Evolutionary conservation across 1,140 invertebrate genomes (phyloP).

Genomic region (Phortica variegata): DNA sequence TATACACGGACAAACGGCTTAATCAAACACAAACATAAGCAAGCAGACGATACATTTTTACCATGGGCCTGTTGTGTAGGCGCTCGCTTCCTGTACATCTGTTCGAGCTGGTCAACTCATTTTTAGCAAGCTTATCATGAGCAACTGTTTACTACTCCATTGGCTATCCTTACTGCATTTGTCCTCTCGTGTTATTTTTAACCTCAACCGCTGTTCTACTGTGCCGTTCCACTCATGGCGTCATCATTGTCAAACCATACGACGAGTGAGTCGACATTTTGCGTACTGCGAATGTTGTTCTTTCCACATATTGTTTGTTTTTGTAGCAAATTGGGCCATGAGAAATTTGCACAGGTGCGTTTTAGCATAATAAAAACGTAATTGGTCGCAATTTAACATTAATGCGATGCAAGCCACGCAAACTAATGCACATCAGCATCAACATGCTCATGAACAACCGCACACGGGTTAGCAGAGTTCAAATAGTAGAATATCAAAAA

Average conservation of each 20-base stretch:
- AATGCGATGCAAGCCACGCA: not conserved
- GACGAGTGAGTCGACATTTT: not conserved
- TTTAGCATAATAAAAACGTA: slow-evolving; percentile 55
- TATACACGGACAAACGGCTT: not conserved
- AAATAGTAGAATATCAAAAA: too few species aligned
- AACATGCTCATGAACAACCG: not conserved
- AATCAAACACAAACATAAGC: too few species aligned
- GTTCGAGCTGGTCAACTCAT: too few species aligned
- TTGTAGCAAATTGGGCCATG: slow-evolving; percentile 54
- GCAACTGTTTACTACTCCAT: too few species aligned
- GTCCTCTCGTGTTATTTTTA: too few species aligned
- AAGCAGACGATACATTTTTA: too few species aligned
- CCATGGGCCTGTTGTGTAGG: too few species aligned
- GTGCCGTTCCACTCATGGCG: not conserved
- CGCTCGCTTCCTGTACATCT: too few species aligned
- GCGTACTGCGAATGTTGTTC: slow-evolving; percentile 40
- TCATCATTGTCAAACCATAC: slow-evolving; percentile 1
- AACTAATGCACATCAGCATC: not conserved
- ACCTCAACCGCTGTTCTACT: too few species aligned
- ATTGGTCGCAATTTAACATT: slow-evolving; percentile 52
- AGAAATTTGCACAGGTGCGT: slow-evolving; percentile 55
- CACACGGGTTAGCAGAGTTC: not conserved
- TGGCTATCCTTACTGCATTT: too few species aligned
- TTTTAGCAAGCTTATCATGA: too few species aligned
- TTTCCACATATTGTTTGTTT: slow-evolving; percentile 54